Conservation (phyloP, 2,113 vertebrate species). For the Typhlomys cinereus region DNA sequence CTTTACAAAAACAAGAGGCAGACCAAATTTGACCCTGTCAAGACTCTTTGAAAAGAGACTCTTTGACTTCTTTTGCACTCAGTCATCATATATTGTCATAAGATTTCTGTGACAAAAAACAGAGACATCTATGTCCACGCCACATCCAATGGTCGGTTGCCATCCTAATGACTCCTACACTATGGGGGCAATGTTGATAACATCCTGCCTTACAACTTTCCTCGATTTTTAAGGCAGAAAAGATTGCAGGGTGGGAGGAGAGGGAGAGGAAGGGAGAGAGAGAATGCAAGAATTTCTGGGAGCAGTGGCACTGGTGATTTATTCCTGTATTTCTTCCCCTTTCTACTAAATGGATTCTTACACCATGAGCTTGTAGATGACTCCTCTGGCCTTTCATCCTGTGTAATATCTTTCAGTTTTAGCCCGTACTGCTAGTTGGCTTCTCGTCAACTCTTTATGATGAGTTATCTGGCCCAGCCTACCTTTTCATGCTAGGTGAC, state of each 20-base stretch:
- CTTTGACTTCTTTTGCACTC: not conserved
- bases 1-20: not conserved
- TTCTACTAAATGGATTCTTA: not conserved
- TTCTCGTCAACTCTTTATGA: not conserved
- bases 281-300: no score
- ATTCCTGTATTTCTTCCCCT: not conserved
- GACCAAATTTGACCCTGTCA: not conserved
- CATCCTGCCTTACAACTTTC: not conserved
- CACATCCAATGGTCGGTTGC: not conserved
- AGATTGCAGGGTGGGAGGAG: no score
- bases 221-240: no score
- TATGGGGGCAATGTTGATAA: not conserved
- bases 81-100: not conserved
- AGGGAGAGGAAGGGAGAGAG: no score
- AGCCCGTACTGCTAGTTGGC: not conserved
- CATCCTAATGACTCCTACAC: not conserved
- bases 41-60: not conserved
- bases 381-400: not conserved
- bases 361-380: no score
- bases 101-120: not conserved
- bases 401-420: not conserved
- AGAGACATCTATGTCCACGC: not conserved
- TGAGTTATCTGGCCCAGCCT: not conserved
- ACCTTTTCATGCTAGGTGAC: not conserved
- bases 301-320: not conserved